These are phyloP conservation scores for Triplophysa dalaica DNA, from an alignment of 2,113 vertebrate genomes.

Conservation along the genomic window DNA sequence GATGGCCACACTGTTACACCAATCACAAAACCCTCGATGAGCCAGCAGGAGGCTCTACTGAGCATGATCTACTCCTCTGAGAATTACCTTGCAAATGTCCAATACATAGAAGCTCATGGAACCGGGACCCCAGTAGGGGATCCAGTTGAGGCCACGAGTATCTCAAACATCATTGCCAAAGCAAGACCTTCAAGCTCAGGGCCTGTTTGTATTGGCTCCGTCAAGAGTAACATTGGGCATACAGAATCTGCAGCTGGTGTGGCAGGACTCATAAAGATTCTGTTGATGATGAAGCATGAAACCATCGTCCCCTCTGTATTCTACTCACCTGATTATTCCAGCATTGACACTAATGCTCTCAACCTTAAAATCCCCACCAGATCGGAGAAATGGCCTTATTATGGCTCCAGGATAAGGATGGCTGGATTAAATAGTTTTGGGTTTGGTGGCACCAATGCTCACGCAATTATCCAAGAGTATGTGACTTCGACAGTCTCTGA, in stretches of 20 bases:
- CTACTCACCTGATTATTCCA: conserved; percentile 74
- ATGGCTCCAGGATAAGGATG: conserved; percentile 64
- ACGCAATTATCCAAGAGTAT: conserved; percentile 76
- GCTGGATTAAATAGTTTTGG: conserved; percentile 87
- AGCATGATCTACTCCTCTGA: conserved; percentile 72
- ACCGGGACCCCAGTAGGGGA: conserved; percentile 84
- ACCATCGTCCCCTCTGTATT: conserved; percentile 83
- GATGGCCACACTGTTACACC: conserved; percentile 77
- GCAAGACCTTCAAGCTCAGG: conserved; percentile 63
- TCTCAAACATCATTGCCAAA: conserved; percentile 76
- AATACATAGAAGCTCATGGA: conserved; percentile 85
- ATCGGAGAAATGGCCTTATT: conserved; percentile 75
- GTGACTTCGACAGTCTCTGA: conserved; percentile 53
- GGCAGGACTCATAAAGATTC: conserved; percentile 85
- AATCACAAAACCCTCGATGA: conserved; percentile 79
- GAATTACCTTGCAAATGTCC: conserved; percentile 74
- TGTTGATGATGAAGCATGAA: conserved; percentile 84
- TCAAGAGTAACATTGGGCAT: conserved; percentile 88
- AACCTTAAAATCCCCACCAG: conserved; percentile 73
- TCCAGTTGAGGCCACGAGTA: conserved; percentile 76
- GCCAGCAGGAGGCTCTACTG: conserved; percentile 81
- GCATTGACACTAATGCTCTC: conserved; percentile 72
- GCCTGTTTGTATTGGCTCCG: conserved; percentile 78
- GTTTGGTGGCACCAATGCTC: conserved; percentile 87
- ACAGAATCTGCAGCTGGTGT: conserved; percentile 84